Evolutionary conservation across 2,797 vertebrate species (phyloP).

Genomic region (Sebastes hopkinsi): DNA sequence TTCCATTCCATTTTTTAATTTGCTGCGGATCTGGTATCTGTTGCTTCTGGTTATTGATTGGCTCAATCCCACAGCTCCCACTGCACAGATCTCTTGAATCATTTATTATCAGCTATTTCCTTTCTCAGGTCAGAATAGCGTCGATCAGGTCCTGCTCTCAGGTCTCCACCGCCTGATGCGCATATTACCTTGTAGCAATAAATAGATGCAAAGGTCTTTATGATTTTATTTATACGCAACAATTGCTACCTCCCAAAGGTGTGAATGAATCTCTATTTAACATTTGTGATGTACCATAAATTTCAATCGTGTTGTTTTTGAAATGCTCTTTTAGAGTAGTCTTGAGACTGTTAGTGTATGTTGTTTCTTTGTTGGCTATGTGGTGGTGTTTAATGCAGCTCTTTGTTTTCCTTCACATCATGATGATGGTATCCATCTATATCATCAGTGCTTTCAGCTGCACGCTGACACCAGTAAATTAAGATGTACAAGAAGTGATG

Average conservation of each 20-base stretch:
- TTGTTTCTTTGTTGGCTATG: neutral
- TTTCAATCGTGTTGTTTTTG: neutral
- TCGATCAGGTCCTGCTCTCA: neutral
- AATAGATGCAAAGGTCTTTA: neutral
- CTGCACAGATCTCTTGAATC: conserved; percentile 41
- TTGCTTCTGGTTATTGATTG: conserved; percentile 38
- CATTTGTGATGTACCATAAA: neutral
- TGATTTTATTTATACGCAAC: neutral
- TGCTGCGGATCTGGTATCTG: neutral
- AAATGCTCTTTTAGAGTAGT: neutral
- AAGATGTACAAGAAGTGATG: neutral
- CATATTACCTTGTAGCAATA: neutral
- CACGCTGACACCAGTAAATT: neutral
- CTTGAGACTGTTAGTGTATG: neutral
- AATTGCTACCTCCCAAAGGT: neutral
- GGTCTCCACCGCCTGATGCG: neutral
- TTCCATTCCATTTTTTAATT: neutral
- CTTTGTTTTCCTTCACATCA: too few relatives aligned
- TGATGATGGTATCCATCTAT: neutral
- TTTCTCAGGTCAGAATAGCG: conserved; percentile 3
- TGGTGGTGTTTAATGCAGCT: neutral
- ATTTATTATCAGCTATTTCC: conserved; percentile 42
- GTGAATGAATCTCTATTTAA: neutral
- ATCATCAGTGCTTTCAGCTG: neutral
- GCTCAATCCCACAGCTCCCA: conserved; percentile 8